Base-by-base conservation (phyloP, 30 jellyfish, hydroid and myxozoan species). In the Chrysaora quinquecirrha region DNA sequence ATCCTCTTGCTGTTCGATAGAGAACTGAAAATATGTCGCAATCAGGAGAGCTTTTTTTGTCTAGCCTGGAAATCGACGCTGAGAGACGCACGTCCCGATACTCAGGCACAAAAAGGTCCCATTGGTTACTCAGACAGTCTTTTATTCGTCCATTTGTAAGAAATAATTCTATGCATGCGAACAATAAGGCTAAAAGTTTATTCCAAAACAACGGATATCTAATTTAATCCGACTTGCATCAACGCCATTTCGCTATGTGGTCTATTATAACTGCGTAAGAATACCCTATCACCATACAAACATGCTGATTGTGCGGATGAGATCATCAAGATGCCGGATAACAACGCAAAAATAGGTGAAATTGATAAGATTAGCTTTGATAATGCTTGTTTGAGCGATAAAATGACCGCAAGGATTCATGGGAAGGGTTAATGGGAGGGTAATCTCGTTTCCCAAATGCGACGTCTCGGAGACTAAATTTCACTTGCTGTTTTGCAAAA, bases 161-260 rank as follows among this genome's bases (percentile, higher is more conserved):
- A 43, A 43, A 6, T 43, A 43, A n/a, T n/a, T n/a, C n/a, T n/a
- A 16, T 43, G 58, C 16, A 52, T 52, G 29, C 24, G 68, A 4
- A 25, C 29, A 52, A 25, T 52, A 7, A 25, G 29, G 68, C 68
- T 20, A 3, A 52, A 19, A 52, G 68, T 4, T 52, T 3, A 52
- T 52, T 52, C 68, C 68, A 52, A 52, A 52, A 52, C 68, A 52
- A 52, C 68, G 29, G 29, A 20, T 20, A 52, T 52, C 19, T 38
- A 6, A 19, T 25, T 3, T 52, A 52, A 52, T 52, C 68, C 19
- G 68, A 20, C 68, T 3, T 52, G 68, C 68, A 19, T 19, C 68
- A 52, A 4, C 19, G 68, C 24, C 9, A 52, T 3, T 52, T 43
- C 58, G 9, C 16, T 43, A 43, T 43, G 12, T 43, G 9, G 9